Conservation (phyloP, 2,888 invertebrate species). For the Trissonchulus latispiculum region DNA sequence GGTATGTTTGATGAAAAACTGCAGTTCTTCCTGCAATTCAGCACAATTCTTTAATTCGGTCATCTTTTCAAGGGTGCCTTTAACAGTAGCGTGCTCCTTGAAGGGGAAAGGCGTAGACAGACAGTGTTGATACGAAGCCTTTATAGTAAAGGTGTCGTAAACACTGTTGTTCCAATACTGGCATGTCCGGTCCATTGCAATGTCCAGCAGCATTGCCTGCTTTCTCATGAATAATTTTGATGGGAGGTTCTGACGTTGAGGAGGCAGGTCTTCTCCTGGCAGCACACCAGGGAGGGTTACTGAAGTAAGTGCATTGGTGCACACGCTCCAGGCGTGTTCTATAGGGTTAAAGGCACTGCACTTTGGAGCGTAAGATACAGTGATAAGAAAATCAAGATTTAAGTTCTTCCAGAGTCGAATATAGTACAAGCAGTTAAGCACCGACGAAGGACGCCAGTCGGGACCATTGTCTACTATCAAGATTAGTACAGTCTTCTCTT, state of each 20-base stretch:
- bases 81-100: not conserved
- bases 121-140: not conserved
- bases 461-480: constrained; percentile 10
- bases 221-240: not conserved
- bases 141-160: not conserved
- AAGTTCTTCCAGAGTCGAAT: not conserved
- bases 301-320: not conserved
- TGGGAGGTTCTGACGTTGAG: not conserved
- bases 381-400: not conserved
- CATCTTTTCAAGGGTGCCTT: not conserved
- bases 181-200: not conserved
- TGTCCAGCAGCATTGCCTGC: not conserved
- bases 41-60: not conserved
- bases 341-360: constrained; percentile 8
- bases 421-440: not conserved
- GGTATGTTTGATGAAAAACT: not conserved
- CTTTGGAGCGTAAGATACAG: constrained; percentile 3
- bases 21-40: not conserved
- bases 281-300: not conserved
- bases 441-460: not conserved
- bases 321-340: constrained; percentile 4
- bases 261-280: not conserved
- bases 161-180: not conserved
- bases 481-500: not conserved
- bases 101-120: not conserved